Percentiles rank a stretch among this genome's conserved stretches.
These are phyloP conservation scores for Triplophysa rosa DNA, from an alignment of 2,113 vertebrate genomes.

Conservation along the genomic window DNA sequence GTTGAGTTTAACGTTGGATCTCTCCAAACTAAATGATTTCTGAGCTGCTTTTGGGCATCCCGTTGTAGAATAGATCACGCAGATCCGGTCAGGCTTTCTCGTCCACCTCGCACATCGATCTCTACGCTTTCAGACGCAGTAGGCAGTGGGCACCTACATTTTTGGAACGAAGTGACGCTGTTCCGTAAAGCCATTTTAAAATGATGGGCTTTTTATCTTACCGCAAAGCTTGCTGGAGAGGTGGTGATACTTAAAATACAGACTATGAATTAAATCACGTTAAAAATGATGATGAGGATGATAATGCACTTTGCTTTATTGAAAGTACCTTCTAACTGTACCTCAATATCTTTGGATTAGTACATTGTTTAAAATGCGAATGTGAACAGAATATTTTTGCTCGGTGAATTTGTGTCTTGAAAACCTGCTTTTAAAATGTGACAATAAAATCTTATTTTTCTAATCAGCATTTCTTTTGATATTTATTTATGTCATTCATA, in stretches of 20 bases:
- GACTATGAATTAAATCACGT: slow-evolving; percentile 52
- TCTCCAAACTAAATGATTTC: background rate
- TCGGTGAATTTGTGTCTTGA: slow-evolving; percentile 75
- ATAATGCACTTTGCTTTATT: slow-evolving; percentile 53
- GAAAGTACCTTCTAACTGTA: slow-evolving; percentile 56
- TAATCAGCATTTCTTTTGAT: slow-evolving; percentile 65
- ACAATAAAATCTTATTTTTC: slow-evolving; percentile 99
- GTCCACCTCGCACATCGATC: slow-evolving; percentile 16
- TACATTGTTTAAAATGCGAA: slow-evolving; percentile 65
- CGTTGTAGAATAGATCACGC: slow-evolving; percentile 29
- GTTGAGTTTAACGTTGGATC: background rate
- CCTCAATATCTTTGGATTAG: slow-evolving; percentile 51
- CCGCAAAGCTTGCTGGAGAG: slow-evolving; percentile 15
- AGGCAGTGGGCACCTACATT: slow-evolving; percentile 21
- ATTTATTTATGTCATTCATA: background rate
- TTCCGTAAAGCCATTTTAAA: background rate
- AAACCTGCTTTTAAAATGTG: slow-evolving; percentile 77
- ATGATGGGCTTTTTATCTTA: background rate
- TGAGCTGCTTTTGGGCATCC: slow-evolving; percentile 16
- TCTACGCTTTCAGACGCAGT: slow-evolving; percentile 31
- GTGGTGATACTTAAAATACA: slow-evolving; percentile 30
- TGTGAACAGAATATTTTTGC: slow-evolving; percentile 71
- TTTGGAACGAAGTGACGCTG: slow-evolving; percentile 8
- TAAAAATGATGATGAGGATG: slow-evolving; percentile 34
- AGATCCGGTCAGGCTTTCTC: slow-evolving; percentile 6